Evolutionary conservation across 2,113 vertebrate genomes (phyloP).

Genomic region (Chelonoidis abingdonii): DNA sequence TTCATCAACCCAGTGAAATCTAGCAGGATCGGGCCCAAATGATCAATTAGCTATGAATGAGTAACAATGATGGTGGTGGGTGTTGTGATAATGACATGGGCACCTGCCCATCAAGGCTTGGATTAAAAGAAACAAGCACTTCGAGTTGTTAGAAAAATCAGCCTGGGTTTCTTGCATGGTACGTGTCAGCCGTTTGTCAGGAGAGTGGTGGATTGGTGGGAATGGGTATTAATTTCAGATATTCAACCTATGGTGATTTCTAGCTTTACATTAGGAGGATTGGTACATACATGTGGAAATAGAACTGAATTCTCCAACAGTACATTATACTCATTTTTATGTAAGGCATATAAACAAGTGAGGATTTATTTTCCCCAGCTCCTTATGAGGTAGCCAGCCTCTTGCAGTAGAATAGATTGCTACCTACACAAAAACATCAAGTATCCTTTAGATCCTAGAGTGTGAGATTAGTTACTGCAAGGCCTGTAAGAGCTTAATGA

Average conservation of each 20-base stretch:
- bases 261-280: constrained; percentile 11
- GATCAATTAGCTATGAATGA: background rate
- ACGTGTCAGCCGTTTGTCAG: background rate
- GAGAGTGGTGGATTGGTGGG: background rate
- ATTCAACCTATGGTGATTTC: constrained; percentile 51
- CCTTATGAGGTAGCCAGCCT: constrained; percentile 44
- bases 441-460: constrained; percentile 38
- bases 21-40: background rate
- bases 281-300: constrained; percentile 11
- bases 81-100: constrained; percentile 22
- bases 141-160: background rate
- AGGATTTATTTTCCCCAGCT: constrained; percentile 14
- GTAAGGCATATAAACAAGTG: constrained; percentile 40
- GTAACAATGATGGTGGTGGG: constrained; percentile 42
- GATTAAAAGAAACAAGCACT: background rate
- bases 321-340: constrained; percentile 8
- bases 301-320: constrained; percentile 17
- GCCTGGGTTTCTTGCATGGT: background rate
- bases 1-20: background rate
- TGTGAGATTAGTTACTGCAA: constrained; percentile 40
- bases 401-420: constrained; percentile 38
- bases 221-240: background rate
- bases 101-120: constrained; percentile 33
- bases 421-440: constrained; percentile 40
- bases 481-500: constrained; percentile 22